phyloP scores from a whole-genome alignment of 2,797 vertebrate genomes.

The Parotocinclus haroldoi region DNA sequence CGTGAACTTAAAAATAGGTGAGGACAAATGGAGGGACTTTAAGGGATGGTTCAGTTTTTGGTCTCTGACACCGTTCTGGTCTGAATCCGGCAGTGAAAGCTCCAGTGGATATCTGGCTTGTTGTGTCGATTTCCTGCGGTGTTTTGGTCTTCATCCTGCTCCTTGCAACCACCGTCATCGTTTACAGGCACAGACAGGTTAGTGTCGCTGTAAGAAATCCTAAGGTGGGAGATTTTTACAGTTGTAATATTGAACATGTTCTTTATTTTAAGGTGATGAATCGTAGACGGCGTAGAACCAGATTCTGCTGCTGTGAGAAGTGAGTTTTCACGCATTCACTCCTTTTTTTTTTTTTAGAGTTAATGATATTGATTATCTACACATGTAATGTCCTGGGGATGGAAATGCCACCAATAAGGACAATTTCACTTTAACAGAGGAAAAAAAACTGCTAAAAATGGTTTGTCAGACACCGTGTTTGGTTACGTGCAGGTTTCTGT shows the following conservation, averaged over 20 bases:
- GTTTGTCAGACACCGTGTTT: no score
- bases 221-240: neutral
- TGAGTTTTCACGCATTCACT: constrained; percentile 23
- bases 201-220: neutral
- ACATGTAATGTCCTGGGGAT: no score
- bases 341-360: no score
- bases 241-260: neutral
- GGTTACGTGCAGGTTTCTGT: no score
- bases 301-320: constrained; percentile 66
- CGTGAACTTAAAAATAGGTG: constrained; percentile 62
- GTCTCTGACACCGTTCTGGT: neutral
- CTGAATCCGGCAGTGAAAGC: neutral
- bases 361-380: no score
- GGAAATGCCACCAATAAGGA: no score
- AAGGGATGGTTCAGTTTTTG: neutral
- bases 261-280: constrained; percentile 34
- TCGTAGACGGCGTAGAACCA: constrained; percentile 49
- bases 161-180: constrained; percentile 50
- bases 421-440: no score
- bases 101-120: constrained; percentile 58
- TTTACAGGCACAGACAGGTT: constrained; percentile 59
- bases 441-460: no score
- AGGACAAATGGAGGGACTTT: constrained; percentile 34
- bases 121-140: constrained; percentile 55
- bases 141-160: constrained; percentile 57